These are phyloP conservation scores for Ptycholaimellus sp. DNA, from an alignment of 2,888 invertebrate genomes.

Conservation along the genomic window DNA sequence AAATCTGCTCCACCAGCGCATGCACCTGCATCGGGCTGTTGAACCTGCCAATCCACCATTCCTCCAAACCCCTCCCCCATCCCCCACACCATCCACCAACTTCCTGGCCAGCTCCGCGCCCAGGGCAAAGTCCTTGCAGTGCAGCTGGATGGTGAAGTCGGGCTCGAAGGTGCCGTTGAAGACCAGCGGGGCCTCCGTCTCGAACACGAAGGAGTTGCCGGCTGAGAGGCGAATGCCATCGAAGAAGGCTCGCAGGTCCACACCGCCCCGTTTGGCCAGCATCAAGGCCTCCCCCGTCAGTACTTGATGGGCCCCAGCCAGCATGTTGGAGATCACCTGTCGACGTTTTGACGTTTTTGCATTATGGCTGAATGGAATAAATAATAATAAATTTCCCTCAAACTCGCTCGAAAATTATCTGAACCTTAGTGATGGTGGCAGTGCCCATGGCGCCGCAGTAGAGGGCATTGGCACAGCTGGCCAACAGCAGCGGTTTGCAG, in stretches of 20 bases:
- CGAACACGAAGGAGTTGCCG: conserved; percentile 2
- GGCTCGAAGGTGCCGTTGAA: conserved; percentile 2
- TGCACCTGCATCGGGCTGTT: background rate
- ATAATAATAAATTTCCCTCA: too few relatives aligned
- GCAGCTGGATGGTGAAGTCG: background rate
- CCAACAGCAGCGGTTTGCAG: too few relatives aligned
- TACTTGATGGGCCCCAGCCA: conserved; percentile 1
- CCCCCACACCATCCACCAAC: too few relatives aligned
- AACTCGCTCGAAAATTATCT: too few relatives aligned
- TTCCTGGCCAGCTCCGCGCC: background rate
- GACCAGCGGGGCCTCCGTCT: conserved; percentile 3
- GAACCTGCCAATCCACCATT: background rate
- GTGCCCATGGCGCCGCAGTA: conserved; percentile 1
- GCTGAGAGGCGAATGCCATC: conserved; percentile 3
- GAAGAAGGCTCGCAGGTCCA: conserved; percentile 1
- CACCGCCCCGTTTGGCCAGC: conserved; percentile 1
- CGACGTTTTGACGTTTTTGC: too few relatives aligned
- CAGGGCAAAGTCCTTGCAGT: conserved; percentile 2
- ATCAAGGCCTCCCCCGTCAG: conserved; percentile 1
- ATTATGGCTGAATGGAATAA: too few relatives aligned
- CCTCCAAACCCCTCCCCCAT: too few relatives aligned
- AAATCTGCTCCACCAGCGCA: conserved; percentile 1
- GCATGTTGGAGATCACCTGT: conserved; percentile 2
- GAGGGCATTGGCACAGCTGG: conserved; percentile 1
- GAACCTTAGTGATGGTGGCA: conserved; percentile 1